Evolutionary conservation across 2,888 invertebrate genomes (phyloP).

Genomic region (Tinea pellionella): DNA sequence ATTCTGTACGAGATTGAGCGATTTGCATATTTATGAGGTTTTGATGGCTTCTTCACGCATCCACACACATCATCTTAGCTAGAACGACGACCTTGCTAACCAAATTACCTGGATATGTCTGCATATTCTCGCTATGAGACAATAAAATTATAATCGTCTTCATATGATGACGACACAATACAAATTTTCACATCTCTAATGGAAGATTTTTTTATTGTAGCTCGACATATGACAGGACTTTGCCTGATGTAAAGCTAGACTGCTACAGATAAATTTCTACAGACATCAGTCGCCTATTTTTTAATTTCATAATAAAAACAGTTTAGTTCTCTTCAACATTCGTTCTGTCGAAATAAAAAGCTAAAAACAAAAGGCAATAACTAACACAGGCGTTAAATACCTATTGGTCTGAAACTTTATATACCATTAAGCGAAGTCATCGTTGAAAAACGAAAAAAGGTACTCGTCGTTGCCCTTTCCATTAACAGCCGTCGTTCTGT

Average conservation of each 20-base stretch:
- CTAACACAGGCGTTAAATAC: not conserved
- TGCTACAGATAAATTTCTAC: too few relatives aligned
- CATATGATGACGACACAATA: not conserved
- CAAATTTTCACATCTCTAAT: not conserved
- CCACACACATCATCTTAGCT: conserved; percentile 9
- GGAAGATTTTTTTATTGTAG: too few relatives aligned
- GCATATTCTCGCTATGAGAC: not conserved
- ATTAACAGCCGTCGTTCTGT: conserved; percentile 32
- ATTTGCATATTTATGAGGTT: conserved; percentile 19
- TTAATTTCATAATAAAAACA: not conserved
- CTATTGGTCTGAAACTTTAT: conserved; percentile 18
- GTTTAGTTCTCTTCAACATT: not conserved
- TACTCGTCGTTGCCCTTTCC: conserved; percentile 43
- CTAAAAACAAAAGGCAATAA: not conserved
- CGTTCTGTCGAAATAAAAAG: not conserved
- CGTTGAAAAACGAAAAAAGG: conserved; percentile 40
- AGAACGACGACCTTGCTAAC: conserved; percentile 9
- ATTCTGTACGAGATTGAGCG: conserved; percentile 13
- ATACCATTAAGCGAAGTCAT: conserved; percentile 36
- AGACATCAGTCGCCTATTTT: too few relatives aligned
- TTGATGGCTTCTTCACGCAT: conserved; percentile 18
- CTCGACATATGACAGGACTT: too few relatives aligned
- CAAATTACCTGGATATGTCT: conserved; percentile 6
- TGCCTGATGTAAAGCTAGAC: too few relatives aligned
- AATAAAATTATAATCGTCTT: not conserved